Conservation (phyloP, 2,113 vertebrate genomes). For the Cervus canadensis region DNA sequence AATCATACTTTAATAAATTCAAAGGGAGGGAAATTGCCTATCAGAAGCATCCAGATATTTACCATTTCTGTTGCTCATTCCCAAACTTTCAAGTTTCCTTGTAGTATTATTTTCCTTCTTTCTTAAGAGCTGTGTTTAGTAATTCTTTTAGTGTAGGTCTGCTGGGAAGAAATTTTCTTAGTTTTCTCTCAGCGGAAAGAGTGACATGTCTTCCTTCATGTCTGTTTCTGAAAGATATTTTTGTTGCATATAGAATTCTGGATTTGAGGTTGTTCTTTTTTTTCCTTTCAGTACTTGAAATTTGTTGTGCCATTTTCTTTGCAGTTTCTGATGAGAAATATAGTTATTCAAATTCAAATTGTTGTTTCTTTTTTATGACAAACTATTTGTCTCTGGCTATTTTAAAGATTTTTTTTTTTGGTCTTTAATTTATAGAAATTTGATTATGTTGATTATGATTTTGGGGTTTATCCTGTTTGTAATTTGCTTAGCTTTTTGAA, state of each 20-base stretch:
- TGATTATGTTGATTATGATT: neutral
- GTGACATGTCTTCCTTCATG: neutral
- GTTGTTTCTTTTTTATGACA: neutral
- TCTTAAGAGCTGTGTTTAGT: neutral
- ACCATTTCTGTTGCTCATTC: neutral
- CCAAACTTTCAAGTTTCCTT: neutral
- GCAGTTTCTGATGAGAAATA: neutral
- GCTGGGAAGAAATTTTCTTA: neutral
- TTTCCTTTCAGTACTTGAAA: neutral
- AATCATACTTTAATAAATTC: neutral
- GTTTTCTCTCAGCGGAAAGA: neutral
- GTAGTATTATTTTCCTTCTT: neutral
- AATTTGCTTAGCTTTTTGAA: neutral
- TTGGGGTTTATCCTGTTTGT: neutral
- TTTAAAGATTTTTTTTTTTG: neutral
- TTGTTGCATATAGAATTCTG: neutral
- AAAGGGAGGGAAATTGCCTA: neutral
- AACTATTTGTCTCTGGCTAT: neutral
- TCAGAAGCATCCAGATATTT: neutral
- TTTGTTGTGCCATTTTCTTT: neutral
- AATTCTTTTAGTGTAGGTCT: neutral
- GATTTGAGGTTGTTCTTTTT: neutral
- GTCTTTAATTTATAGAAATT: neutral
- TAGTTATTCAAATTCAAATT: neutral
- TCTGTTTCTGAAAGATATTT: neutral